Conservation (phyloP, 2,113 vertebrate species). For the Fukomys damarensis region DNA sequence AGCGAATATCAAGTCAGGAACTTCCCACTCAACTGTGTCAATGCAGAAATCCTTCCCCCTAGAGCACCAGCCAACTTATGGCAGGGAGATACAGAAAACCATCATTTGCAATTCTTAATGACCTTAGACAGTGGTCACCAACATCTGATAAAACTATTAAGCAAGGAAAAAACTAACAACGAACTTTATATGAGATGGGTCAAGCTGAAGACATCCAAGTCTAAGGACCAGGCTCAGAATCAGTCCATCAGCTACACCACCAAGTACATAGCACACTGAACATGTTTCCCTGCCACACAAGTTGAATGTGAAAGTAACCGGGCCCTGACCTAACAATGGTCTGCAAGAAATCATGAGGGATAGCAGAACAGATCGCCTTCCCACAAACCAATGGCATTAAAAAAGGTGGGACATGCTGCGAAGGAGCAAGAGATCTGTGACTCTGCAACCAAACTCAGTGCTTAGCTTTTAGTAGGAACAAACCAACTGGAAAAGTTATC, state of each 20-base stretch:
- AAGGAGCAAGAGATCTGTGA: neutral
- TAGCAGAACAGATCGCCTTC: neutral
- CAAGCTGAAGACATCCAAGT: neutral
- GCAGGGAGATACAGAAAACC: neutral
- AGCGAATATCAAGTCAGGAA: fast-evolving
- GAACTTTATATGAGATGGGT: neutral
- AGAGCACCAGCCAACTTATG: neutral
- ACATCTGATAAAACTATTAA: neutral
- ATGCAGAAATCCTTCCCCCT: neutral
- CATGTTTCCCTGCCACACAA: neutral
- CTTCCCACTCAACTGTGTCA: too few relatives aligned
- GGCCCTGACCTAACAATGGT: neutral
- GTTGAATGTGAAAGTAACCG: fast-evolving
- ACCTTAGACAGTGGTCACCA: neutral
- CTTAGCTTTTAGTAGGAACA: neutral
- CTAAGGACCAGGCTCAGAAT: neutral
- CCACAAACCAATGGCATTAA: neutral
- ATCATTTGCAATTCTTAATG: too few relatives aligned
- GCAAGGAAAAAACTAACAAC: neutral
- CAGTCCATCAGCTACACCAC: neutral
- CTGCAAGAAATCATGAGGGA: neutral
- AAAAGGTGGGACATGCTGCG: too few relatives aligned
- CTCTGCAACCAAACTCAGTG: fast-evolving
- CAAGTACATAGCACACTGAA: neutral
- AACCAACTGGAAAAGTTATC: neutral